Evolutionary conservation across 2,113 vertebrate species (phyloP).

Genomic region (Xyrauchen texanus): DNA sequence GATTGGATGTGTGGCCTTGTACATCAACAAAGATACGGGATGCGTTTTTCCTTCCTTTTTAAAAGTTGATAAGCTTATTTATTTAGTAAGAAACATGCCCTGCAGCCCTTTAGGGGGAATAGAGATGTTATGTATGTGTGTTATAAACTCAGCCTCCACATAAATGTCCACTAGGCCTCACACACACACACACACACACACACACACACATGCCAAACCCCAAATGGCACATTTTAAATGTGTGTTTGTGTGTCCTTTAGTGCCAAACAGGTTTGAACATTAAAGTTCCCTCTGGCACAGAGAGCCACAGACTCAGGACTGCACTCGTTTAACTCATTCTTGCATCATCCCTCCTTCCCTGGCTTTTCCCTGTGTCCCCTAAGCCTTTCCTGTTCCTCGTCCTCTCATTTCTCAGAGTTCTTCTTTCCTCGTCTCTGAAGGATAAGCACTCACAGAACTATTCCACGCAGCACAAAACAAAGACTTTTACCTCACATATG

Average conservation of each 20-base stretch:
- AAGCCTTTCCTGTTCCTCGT: neutral
- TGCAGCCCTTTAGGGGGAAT: neutral
- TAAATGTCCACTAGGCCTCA: neutral
- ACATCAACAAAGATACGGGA: too few species aligned
- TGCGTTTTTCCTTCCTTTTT: too few species aligned
- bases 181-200: neutral
- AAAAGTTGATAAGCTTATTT: too few species aligned
- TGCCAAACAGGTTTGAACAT: slow-evolving; percentile 14
- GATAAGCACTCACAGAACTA: neutral
- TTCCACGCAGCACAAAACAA: neutral
- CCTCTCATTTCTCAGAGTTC: neutral
- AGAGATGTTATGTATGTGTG: neutral
- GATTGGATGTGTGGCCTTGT: too few species aligned
- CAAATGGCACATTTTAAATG: neutral
- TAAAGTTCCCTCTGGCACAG: slow-evolving; percentile 17
- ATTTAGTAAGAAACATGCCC: neutral
- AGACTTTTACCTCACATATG: neutral
- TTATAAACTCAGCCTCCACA: slow-evolving; percentile 2
- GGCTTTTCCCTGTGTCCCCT: neutral
- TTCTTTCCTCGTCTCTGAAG: neutral
- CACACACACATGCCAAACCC: neutral
- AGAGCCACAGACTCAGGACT: slow-evolving; percentile 5
- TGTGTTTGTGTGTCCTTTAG: slow-evolving; percentile 9
- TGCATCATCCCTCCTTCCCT: slow-evolving; percentile 11
- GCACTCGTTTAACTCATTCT: slow-evolving; percentile 21